Evolutionary conservation across 2,888 invertebrate species (phyloP).

Genomic region (Acronicta alni): DNA sequence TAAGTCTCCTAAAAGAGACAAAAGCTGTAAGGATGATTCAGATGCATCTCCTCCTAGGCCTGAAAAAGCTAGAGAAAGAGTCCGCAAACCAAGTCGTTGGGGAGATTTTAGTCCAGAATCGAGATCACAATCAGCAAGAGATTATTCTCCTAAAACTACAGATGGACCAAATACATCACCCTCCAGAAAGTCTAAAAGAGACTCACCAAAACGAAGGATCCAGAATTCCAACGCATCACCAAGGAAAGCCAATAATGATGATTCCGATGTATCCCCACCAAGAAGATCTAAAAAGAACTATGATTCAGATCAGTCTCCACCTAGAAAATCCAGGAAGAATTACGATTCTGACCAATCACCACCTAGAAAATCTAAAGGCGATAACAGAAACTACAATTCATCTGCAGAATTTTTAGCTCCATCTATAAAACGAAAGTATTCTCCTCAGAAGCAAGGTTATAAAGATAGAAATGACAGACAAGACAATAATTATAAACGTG

Average conservation of each 20-base stretch:
- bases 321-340: conserved; percentile 49
- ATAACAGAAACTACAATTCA: conserved; percentile 10
- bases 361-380: conserved; percentile 46
- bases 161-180: conserved; percentile 59
- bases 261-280: conserved; percentile 44
- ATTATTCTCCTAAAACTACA: conserved; percentile 35
- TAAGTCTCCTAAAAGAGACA: conserved; percentile 24
- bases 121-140: conserved; percentile 31
- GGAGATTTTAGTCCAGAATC: conserved; percentile 54
- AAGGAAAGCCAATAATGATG: conserved; percentile 42
- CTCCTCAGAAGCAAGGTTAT: conserved; percentile 29
- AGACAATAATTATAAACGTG: conserved; percentile 17
- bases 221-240: conserved; percentile 24
- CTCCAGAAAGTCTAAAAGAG: conserved; percentile 57
- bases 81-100: conserved; percentile 70
- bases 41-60: conserved; percentile 58
- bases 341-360: conserved; percentile 57
- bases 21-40: conserved; percentile 47
- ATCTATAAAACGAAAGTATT: conserved; percentile 24
- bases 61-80: conserved; percentile 55
- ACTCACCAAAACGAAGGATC: conserved; percentile 6
- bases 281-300: conserved; percentile 46
- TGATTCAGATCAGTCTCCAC: conserved; percentile 62
- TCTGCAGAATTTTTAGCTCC: conserved; percentile 28
- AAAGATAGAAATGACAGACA: conserved; percentile 28